Base-by-base conservation (phyloP, 2,113 vertebrate species). In the Brachyistius frenatus region DNA sequence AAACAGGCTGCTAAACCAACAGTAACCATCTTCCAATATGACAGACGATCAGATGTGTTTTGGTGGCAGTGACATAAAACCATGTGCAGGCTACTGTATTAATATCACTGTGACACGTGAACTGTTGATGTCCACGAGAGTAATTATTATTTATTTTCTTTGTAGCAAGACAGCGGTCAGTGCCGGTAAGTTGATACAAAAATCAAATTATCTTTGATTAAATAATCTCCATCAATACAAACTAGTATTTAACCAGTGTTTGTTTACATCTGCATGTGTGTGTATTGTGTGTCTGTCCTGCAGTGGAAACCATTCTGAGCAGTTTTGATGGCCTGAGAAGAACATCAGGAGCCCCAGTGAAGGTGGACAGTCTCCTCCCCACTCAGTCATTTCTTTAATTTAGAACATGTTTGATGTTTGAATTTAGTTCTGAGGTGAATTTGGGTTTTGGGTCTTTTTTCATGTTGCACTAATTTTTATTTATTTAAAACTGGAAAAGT, bases 261-360 rank as follows among this genome's bases (percentile, higher is more conserved):
- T 52, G 16, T 52, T 16, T 66, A 6, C 9, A n/a, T 66, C 3
- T 68, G 41, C 56, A 30, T 75, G 49, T 50, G 56, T 60, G 46
- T 71, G 39, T 65, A 33, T 76, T 86, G 47, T 79, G 46, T 91
- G 61, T 89, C 30, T 87, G 49, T 65, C 55, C 37, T 80, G 62
- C 88, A 95, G 94, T 91, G 63, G 11, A 93, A 90, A 35, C 92
- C 88, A 8, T 94, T 92, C 80, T 94, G 85, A 94, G 66, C 64
- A 35, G 30, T 0, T 44, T 6, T 5, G 14, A 8, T 37, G 36
- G 16, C 36, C 8, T 32, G 53, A 82, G 33, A 7, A 11, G n/a
- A 84, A 6, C 44, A 68, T 41, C 3, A 5, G 5, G 16, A 69
- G 16, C 36, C 57, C 2, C 23, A 52, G 33, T 35, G 70, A 63